A percentile compares a stretch with the other conserved stretches of the same genome.
Evolutionary conservation across 53 echinoderm and acorn worm genomes (phyloP).

Genomic region (Crossaster papposus): DNA sequence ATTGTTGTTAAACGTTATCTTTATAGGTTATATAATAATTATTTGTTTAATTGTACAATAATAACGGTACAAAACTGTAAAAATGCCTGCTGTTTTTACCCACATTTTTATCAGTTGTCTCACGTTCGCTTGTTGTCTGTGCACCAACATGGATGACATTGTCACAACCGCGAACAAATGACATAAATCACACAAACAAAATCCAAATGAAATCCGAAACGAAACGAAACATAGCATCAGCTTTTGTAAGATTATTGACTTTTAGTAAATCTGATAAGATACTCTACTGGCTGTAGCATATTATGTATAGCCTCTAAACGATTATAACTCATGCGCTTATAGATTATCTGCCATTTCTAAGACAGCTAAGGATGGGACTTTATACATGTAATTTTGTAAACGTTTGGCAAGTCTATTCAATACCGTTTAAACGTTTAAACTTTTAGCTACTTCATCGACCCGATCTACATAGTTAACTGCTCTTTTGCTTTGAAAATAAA

Average conservation of each 20-base stretch:
- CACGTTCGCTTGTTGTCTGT: neutral
- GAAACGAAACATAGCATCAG: neutral
- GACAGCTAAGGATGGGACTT: too few relatives aligned
- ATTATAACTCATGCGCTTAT: too few relatives aligned
- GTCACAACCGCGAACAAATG: neutral
- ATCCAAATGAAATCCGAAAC: neutral
- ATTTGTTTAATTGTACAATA: conserved; percentile 20
- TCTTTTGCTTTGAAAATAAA: too few relatives aligned
- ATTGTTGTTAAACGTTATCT: neutral
- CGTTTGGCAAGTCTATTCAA: too few relatives aligned
- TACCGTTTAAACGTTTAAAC: too few relatives aligned
- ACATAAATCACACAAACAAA: neutral
- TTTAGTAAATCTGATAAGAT: too few relatives aligned
- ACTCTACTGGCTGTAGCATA: too few relatives aligned
- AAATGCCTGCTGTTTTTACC: conserved; percentile 28
- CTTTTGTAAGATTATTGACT: neutral
- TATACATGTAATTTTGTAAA: too few relatives aligned
- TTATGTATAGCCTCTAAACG: too few relatives aligned
- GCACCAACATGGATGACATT: neutral
- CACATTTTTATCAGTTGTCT: conserved; percentile 15
- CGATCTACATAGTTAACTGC: too few relatives aligned
- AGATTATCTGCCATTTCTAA: too few relatives aligned
- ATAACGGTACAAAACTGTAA: conserved; percentile 41
- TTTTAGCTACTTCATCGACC: too few relatives aligned
- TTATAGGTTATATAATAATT: neutral